Percentiles rank a stretch among this genome's conserved stretches.
Conservation (phyloP, 2,888 invertebrate species). For the Ischnura elegans region DNA sequence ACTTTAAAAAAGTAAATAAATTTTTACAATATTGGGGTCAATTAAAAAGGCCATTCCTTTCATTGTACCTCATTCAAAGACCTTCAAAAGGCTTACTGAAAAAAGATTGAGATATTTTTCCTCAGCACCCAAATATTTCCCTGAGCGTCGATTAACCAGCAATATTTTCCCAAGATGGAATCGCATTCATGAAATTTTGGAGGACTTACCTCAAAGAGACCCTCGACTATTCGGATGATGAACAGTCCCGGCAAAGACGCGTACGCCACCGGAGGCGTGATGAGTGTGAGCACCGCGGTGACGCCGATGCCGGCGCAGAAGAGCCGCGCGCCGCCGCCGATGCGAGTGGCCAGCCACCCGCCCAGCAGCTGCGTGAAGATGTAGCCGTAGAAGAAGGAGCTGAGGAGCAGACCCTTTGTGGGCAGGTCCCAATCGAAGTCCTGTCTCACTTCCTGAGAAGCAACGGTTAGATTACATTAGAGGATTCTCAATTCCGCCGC, state of each 20-base stretch:
- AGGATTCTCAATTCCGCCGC: too few relatives aligned
- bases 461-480: too few relatives aligned
- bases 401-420: constrained; percentile 75
- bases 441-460: not conserved
- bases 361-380: constrained; percentile 76
- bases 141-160: too few relatives aligned
- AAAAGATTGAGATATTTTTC: too few relatives aligned
- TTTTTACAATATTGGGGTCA: too few relatives aligned
- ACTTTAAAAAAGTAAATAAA: too few relatives aligned
- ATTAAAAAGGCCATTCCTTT: too few relatives aligned
- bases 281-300: constrained; percentile 76
- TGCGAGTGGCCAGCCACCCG: constrained; percentile 77
- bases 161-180: too few relatives aligned
- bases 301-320: constrained; percentile 75
- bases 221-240: constrained; percentile 75
- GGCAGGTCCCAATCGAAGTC: constrained; percentile 75
- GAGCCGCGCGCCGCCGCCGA: constrained; percentile 78
- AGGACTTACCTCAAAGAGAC: constrained; percentile 77
- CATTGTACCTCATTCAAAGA: too few relatives aligned
- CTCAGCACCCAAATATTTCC: too few relatives aligned
- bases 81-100: too few relatives aligned
- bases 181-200: not conserved
- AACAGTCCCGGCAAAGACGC: constrained; percentile 75
- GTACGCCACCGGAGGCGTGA: constrained; percentile 74
- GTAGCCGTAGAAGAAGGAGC: constrained; percentile 77